Evolutionary conservation across 2,113 vertebrate species (phyloP).

Genomic region (Anoplopoma fimbria): DNA sequence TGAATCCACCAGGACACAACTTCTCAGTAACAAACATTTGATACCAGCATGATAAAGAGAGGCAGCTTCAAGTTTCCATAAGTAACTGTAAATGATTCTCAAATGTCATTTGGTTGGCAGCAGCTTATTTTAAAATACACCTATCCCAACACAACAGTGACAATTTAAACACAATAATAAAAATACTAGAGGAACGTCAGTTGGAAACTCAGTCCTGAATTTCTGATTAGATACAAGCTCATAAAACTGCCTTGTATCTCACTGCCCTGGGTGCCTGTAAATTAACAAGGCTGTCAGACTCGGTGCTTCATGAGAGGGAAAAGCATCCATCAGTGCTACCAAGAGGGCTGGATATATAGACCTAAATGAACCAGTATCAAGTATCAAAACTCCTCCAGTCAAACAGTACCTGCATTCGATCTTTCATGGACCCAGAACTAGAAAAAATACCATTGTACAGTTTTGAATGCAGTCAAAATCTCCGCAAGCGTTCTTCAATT

Average conservation of each 20-base stretch:
- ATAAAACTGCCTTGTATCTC: background rate
- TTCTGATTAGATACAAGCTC: conserved; percentile 10
- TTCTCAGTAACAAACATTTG: conserved; percentile 15
- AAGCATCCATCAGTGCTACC: background rate
- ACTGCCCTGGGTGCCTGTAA: background rate
- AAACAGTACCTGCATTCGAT: background rate
- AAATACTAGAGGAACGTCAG: conserved; percentile 16
- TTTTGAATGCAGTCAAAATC: no score
- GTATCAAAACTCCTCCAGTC: no score
- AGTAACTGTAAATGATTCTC: background rate
- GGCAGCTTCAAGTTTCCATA: conserved; percentile 6
- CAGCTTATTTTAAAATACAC: background rate
- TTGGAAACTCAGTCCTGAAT: background rate
- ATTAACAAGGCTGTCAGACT: background rate
- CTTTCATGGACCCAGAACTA: background rate
- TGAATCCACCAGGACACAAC: background rate
- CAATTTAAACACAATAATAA: background rate
- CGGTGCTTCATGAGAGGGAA: background rate
- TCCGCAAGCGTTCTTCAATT: background rate
- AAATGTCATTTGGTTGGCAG: conserved; percentile 2
- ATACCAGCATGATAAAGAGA: conserved; percentile 13
- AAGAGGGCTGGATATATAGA: background rate
- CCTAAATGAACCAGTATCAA: background rate
- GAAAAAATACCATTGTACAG: background rate
- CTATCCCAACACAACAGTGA: background rate